Conservation (phyloP, 92 coral and sea anemone genomes). For the Phymanthus crucifer region DNA sequence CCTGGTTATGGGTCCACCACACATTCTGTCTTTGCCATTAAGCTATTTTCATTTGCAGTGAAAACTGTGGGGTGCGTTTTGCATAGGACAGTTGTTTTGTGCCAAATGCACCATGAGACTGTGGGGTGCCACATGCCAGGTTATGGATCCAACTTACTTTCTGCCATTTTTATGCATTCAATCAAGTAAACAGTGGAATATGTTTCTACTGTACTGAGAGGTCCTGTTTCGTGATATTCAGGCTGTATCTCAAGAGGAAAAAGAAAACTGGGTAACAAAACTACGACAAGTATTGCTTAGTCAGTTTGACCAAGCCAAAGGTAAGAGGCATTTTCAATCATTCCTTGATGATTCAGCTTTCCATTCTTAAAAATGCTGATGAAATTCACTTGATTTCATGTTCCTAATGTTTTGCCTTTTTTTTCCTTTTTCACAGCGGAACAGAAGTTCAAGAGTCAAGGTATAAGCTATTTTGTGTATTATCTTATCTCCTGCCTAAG, state of each 20-base stretch:
- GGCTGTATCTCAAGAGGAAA: conserved; percentile 79
- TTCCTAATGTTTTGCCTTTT: background rate
- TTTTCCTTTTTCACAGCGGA: background rate
- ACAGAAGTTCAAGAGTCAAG: conserved; percentile 29
- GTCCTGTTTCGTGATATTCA: conserved; percentile 12
- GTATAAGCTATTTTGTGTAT: background rate
- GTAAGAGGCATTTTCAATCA: conserved; percentile 19
- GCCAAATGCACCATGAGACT: no score
- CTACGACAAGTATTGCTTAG: conserved; percentile 68
- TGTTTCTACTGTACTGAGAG: background rate
- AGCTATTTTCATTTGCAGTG: background rate
- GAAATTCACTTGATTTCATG: background rate
- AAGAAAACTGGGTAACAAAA: conserved; percentile 81
- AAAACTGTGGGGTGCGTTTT: no score
- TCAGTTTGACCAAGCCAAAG: conserved; percentile 93
- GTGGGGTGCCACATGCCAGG: no score
- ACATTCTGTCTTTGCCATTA: background rate
- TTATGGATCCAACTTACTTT: no score
- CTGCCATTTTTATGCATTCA: background rate
- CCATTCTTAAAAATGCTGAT: background rate
- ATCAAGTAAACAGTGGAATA: background rate
- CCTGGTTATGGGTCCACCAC: background rate
- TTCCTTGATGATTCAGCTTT: background rate
- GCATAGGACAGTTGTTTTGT: no score
- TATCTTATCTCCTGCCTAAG: background rate